Percentiles rank a stretch among this genome's conserved stretches.
Evolutionary conservation across 35 echinoderm and acorn worm genomes (phyloP).

Genomic region (Lytechinus pictus): DNA sequence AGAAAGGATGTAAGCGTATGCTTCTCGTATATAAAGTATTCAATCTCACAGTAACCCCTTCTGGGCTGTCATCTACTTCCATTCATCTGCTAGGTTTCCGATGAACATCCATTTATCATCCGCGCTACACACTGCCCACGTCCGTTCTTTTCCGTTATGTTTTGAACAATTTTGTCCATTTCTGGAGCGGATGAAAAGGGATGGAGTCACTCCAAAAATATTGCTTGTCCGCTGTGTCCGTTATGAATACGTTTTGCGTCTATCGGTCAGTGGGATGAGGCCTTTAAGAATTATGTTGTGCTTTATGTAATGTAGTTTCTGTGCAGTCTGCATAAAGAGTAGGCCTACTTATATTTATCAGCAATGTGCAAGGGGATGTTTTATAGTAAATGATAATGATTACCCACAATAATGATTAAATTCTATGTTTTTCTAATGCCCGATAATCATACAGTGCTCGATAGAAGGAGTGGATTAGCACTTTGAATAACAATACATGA

Average conservation of each 20-base stretch:
- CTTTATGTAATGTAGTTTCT: too few species aligned
- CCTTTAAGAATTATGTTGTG: too few species aligned
- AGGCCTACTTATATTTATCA: too few species aligned
- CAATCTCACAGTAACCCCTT: too few species aligned
- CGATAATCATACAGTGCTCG: not conserved
- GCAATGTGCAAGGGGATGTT: not conserved
- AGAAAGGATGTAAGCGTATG: too few species aligned
- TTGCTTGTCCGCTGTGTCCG: not conserved
- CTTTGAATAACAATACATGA: not conserved
- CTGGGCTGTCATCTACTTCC: too few species aligned
- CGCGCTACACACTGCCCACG: slow-evolving; percentile 9
- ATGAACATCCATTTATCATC: slow-evolving; percentile 10
- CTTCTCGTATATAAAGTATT: too few species aligned
- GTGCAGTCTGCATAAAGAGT: too few species aligned
- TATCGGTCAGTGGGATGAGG: too few species aligned
- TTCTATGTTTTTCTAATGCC: not conserved
- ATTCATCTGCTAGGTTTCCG: slow-evolving; percentile 19
- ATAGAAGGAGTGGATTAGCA: not conserved
- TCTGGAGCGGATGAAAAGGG: not conserved
- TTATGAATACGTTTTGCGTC: too few species aligned
- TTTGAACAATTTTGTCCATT: not conserved
- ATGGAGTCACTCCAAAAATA: not conserved
- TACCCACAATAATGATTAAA: not conserved
- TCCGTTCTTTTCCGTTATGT: slow-evolving; percentile 24
- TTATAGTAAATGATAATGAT: not conserved